A percentile compares a stretch with the other conserved stretches of the same genome.
Conservation (phyloP, 2,797 vertebrate species). For the Gymnoscopelus braueri region DNA sequence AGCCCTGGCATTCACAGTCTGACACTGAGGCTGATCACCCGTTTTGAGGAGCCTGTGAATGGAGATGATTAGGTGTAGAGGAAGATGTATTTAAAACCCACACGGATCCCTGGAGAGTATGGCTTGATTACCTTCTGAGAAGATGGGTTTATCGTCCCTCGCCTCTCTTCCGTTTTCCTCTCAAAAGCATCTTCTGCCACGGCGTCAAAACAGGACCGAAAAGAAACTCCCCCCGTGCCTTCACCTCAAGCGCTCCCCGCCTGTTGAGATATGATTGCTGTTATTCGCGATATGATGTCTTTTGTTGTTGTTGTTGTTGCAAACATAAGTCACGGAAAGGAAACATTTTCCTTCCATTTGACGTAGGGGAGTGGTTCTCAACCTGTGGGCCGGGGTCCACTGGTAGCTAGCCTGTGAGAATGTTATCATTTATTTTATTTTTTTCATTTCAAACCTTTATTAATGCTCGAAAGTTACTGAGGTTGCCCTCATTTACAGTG, state of each 20-base stretch:
- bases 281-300: too few relatives aligned
- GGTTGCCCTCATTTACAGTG: too few relatives aligned
- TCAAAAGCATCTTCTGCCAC: background rate
- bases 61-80: conserved; percentile 29
- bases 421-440: too few relatives aligned
- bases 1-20: background rate
- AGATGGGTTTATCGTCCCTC: background rate
- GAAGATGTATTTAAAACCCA: conserved; percentile 23
- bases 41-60: conserved; percentile 28
- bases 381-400: too few relatives aligned
- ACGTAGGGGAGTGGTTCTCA: too few relatives aligned
- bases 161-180: background rate
- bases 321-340: too few relatives aligned
- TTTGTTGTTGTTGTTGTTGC: too few relatives aligned
- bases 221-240: background rate
- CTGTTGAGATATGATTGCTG: conserved; percentile 16
- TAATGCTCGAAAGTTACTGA: too few relatives aligned
- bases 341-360: too few relatives aligned
- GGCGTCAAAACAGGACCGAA: background rate
- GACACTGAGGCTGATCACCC: conserved; percentile 19
- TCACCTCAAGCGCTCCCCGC: conserved; percentile 12
- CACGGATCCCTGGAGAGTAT: conserved; percentile 2
- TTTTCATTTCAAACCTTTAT: too few relatives aligned
- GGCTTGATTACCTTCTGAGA: conserved; percentile 45
- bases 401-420: too few relatives aligned